Evolutionary conservation across 2,113 vertebrate genomes (phyloP), one percentile per base, ranked within the genome.

Genomic region (Lophochroa leadbeateri): DNA sequence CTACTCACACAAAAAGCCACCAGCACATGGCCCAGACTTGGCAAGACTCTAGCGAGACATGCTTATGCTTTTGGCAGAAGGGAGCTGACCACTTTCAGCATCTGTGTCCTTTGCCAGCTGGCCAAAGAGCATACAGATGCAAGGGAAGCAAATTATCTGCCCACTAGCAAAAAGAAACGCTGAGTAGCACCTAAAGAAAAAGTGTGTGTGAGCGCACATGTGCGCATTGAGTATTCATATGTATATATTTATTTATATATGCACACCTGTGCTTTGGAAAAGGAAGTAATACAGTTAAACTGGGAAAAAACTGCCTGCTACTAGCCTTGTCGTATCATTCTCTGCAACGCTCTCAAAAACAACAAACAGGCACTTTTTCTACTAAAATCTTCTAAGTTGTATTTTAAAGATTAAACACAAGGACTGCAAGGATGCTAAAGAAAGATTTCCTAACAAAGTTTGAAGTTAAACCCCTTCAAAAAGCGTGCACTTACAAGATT

Each of bases 1-100:
- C n/a, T n/a, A n/a, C n/a, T n/a, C n/a, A n/a, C n/a, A n/a, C n/a
- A n/a, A n/a, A n/a, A n/a, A n/a, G n/a, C n/a, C n/a, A n/a, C n/a
- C n/a, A n/a, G n/a, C n/a, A n/a, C n/a, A n/a, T n/a, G n/a, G n/a
- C n/a, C n/a, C n/a, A n/a, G n/a, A n/a, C n/a, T n/a, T n/a, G n/a
- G n/a, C n/a, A n/a, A n/a, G n/a, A n/a, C n/a, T n/a, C n/a, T n/a
- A n/a, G n/a, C n/a, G n/a, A n/a, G n/a, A n/a, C n/a, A n/a, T 89
- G 92, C 94, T 97, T 71, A 77, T 90, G 92, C 91, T 96, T 97
- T 92, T 96, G 95, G 94, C 95, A 97, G 92, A 57, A 91, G 28
- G 52, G 33, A 90, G 65, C 82, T 31, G 53, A 96, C 88, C 82
- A 94, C 84, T 97, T 79, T n/a, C 37, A 97, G 96, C 92, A 97